phyloP scores from a whole-genome alignment of 2,888 invertebrate genomes.

The Myathropa florea region DNA sequence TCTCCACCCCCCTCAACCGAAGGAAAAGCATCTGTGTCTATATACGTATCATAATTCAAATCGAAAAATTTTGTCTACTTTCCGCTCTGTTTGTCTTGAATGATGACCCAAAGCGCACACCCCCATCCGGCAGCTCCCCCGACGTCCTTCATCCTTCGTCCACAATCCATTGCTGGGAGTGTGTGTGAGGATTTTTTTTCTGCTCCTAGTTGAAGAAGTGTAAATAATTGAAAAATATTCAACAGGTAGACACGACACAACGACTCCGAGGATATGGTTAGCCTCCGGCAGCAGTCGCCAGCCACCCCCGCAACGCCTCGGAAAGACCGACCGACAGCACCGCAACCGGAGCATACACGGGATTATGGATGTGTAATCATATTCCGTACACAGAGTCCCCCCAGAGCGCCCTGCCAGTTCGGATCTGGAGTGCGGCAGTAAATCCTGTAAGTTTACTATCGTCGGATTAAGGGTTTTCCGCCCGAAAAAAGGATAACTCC shows the following conservation, averaged over 20 bases:
- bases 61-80: conserved; percentile 67
- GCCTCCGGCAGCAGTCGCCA: conserved; percentile 37
- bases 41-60: conserved; percentile 58
- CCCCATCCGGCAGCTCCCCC: neutral
- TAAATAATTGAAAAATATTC: conserved; percentile 71
- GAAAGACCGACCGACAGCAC: neutral
- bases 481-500: conserved; percentile 44
- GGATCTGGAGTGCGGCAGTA: conserved; percentile 30
- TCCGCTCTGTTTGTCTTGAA: conserved; percentile 53
- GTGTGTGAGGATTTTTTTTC: neutral
- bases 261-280: conserved; percentile 6
- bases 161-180: neutral
- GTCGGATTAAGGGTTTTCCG: conserved; percentile 55
- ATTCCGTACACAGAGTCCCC: conserved; percentile 28
- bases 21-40: conserved; percentile 38
- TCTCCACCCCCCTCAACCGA: neutral
- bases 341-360: neutral
- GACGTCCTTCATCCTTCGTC: conserved; percentile 4
- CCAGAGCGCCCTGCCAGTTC: too few relatives aligned
- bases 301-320: neutral
- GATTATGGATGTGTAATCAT: conserved; percentile 64
- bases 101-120: conserved; percentile 56
- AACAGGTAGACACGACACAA: conserved; percentile 56
- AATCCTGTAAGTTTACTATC: conserved; percentile 66
- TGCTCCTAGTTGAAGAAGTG: conserved; percentile 49